A percentile compares a stretch with the other conserved stretches of the same genome.
These are phyloP conservation scores for Steinernema carpocapsae DNA, from an alignment of 2,888 invertebrate genomes.

Conservation along the genomic window DNA sequence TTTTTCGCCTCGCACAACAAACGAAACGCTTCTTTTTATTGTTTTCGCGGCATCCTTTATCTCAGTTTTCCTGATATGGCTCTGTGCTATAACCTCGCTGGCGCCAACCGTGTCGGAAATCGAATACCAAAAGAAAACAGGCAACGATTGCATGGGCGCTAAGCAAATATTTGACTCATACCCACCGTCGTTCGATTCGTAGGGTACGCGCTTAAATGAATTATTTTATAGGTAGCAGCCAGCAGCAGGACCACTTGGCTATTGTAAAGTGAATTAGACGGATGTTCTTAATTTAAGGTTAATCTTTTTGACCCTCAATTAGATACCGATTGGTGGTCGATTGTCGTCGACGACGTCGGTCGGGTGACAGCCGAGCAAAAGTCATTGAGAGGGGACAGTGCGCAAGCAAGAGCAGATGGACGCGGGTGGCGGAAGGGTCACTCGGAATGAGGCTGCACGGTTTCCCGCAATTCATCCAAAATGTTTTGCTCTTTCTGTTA, in stretches of 20 bases:
- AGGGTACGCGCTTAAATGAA: too few species aligned
- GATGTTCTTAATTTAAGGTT: neutral
- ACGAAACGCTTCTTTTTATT: too few species aligned
- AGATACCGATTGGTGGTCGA: neutral
- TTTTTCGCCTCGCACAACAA: too few species aligned
- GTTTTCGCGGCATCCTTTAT: too few species aligned
- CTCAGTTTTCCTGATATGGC: too few species aligned
- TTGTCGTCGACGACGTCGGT: neutral
- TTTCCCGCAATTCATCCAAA: constrained; percentile 12
- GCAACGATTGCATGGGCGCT: constrained; percentile 29
- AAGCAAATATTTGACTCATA: constrained; percentile 17
- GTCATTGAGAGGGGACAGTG: too few species aligned
- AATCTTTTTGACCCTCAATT: constrained; percentile 31
- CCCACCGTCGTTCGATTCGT: neutral
- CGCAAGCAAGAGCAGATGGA: too few species aligned
- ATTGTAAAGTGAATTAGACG: neutral
- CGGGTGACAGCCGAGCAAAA: constrained; percentile 8
- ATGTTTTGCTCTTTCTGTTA: neutral
- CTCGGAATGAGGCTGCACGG: neutral
- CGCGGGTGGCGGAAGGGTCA: constrained; percentile 22
- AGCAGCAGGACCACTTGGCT: neutral
- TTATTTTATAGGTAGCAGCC: neutral
- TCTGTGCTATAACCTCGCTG: neutral
- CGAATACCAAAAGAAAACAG: constrained; percentile 24
- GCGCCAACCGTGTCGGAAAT: constrained; percentile 30